Evolutionary conservation across 2,113 vertebrate genomes (phyloP), one percentile per base, ranked within the genome.

Genomic region (Ceratotherium simum): DNA sequence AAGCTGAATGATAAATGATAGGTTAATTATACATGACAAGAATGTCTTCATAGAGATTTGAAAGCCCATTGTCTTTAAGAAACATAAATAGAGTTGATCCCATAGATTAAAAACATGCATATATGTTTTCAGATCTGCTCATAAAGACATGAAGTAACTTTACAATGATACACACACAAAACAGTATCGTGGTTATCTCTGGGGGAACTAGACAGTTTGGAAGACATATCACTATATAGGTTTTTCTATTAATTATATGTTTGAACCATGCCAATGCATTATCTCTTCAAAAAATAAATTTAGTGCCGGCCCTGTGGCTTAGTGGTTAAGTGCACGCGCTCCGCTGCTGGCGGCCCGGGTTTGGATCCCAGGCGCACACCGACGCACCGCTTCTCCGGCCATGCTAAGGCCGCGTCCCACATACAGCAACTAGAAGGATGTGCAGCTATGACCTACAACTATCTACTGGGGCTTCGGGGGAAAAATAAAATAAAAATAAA

Each of bases 131-230:
- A 36, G n/a, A 83, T 87, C 70, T 91, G 39, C 62, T 92, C 79
- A 10, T n/a, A 81, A 90, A 90, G 69, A 36, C 62, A 79, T 48
- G 21, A 93, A 76, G 20, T 90, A 94, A 96, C n/a, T 94, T 97
- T 31, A 85, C 81, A 93, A 60, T 62, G 33, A 76, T 64, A 82
- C 27, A 56, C 39, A 62, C 31, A 39, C 14, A 89, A 39, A 83
- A 33, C 17, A 56, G 23, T 27, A 48, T 56, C 21, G 73, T 69
- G 42, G 9, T 64, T 64, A 48, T 39, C 8, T 25, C 64, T 58
- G 11, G 21, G 42, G 25, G 10, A 69, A 84, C 1, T 46, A 8
- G n/a, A 82, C 4, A 80, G 11, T 90, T 73, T 33, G 21, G 27
- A 96, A 90, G 79, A 87, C 10, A 70, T 33, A 82, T 14, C 54